These are phyloP conservation scores for Trididemnum miniatum DNA, from an alignment of 23 tunicate species.

Conservation along the genomic window DNA sequence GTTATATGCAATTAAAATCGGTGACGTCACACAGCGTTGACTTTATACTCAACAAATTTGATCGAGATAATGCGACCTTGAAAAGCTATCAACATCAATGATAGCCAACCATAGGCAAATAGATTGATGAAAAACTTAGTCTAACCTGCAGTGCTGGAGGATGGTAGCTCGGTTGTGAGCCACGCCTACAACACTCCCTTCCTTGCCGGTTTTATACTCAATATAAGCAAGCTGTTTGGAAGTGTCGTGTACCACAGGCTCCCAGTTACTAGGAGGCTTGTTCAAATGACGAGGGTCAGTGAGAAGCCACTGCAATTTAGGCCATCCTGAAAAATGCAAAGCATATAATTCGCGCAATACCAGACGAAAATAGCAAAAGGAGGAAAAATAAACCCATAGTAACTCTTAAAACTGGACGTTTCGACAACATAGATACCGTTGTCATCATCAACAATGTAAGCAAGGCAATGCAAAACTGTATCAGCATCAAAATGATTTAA, in stretches of 20 bases:
- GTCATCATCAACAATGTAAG: too few species aligned
- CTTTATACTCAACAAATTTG: not conserved
- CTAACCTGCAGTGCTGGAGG: conserved; percentile 84
- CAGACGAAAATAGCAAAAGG: too few species aligned
- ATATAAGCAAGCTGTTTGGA: conserved; percentile 79
- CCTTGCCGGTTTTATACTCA: conserved; percentile 84
- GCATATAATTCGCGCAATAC: too few species aligned
- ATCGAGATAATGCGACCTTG: not conserved
- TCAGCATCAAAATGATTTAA: too few species aligned
- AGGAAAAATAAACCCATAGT: too few species aligned
- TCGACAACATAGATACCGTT: too few species aligned
- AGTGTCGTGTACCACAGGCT: conserved; percentile 36
- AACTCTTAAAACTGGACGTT: too few species aligned
- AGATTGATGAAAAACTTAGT: not conserved
- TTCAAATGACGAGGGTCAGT: conserved; percentile 63
- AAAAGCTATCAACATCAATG: not conserved
- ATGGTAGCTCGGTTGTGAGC: conserved; percentile 72
- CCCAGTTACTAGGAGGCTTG: conserved; percentile 83
- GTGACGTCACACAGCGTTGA: not conserved
- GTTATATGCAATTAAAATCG: too few species aligned
- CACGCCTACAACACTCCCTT: conserved; percentile 86
- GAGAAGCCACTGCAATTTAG: conserved; percentile 75
- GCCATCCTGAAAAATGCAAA: conserved; percentile 70
- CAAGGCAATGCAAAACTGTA: too few species aligned
- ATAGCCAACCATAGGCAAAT: not conserved